A percentile compares a stretch with the other conserved stretches of the same genome.
Conservation (phyloP, 2,888 invertebrate genomes). For the Cheilosia vulpina region DNA sequence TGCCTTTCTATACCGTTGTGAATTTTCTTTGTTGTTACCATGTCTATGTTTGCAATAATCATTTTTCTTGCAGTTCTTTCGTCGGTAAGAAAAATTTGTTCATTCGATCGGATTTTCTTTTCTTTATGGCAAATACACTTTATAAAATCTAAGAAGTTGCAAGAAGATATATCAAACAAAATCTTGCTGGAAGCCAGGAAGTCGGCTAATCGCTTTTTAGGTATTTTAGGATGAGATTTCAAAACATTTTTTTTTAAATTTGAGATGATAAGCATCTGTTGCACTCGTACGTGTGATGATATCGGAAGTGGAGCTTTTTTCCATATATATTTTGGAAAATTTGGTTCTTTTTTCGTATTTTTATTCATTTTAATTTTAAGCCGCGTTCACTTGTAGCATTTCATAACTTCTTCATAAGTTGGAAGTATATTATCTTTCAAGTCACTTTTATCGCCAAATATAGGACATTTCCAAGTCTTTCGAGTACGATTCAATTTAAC, state of each 20-base stretch:
- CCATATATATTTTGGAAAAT: slow-evolving; percentile 10
- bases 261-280: slow-evolving; percentile 19
- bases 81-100: slow-evolving; percentile 11
- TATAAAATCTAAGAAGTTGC: too few species aligned
- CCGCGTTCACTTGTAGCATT: too few species aligned
- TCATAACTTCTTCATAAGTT: slow-evolving; percentile 9
- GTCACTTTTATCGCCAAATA: background rate
- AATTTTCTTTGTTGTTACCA: background rate
- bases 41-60: background rate
- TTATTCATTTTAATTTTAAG: too few species aligned
- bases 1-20: background rate
- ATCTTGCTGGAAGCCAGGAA: too few species aligned
- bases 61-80: slow-evolving; percentile 30
- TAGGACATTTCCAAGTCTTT: background rate
- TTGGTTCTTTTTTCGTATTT: slow-evolving; percentile 3
- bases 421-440: too few species aligned
- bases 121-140: too few species aligned
- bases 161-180: too few species aligned
- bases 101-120: slow-evolving; percentile 11
- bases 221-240: slow-evolving; percentile 17
- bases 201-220: slow-evolving; percentile 5
- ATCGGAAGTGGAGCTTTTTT: slow-evolving; percentile 7
- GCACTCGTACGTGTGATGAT: slow-evolving; percentile 1
- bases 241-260: slow-evolving; percentile 6
- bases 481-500: background rate